Evolutionary conservation across 2,113 vertebrate genomes (phyloP).

Genomic region (Atherinomorus stipes): DNA sequence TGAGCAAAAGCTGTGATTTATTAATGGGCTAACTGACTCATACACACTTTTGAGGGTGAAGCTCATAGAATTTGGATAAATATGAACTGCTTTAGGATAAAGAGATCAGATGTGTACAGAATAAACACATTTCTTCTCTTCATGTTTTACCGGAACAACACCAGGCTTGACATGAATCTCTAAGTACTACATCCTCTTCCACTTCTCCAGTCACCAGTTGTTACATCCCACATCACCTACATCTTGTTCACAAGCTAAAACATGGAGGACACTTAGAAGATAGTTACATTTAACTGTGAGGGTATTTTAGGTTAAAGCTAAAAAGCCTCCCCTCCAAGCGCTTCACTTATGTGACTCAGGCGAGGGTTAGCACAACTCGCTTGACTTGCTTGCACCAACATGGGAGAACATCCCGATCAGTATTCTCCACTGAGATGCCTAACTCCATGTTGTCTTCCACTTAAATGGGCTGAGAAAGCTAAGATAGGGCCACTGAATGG

Average conservation of each 20-base stretch:
- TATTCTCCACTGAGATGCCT: slow-evolving; percentile 32
- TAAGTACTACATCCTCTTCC: neutral
- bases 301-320: neutral
- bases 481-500: neutral
- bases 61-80: neutral
- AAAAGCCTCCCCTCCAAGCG: neutral
- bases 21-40: neutral
- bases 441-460: slow-evolving; percentile 14
- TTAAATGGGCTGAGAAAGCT: slow-evolving; percentile 14
- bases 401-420: slow-evolving; percentile 31
- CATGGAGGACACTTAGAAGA: too few species aligned
- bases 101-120: neutral
- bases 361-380: neutral
- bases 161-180: neutral
- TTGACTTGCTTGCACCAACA: slow-evolving; percentile 25
- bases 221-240: neutral
- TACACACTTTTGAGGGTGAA: neutral
- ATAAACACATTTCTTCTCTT: neutral
- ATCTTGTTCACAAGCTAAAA: neutral
- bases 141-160: neutral
- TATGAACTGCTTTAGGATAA: neutral
- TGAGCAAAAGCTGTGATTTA: neutral
- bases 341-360: neutral
- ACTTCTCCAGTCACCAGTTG: neutral
- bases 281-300: too few species aligned